Conservation (phyloP, 2,888 invertebrate genomes). For the Melinopterus prodromus region DNA sequence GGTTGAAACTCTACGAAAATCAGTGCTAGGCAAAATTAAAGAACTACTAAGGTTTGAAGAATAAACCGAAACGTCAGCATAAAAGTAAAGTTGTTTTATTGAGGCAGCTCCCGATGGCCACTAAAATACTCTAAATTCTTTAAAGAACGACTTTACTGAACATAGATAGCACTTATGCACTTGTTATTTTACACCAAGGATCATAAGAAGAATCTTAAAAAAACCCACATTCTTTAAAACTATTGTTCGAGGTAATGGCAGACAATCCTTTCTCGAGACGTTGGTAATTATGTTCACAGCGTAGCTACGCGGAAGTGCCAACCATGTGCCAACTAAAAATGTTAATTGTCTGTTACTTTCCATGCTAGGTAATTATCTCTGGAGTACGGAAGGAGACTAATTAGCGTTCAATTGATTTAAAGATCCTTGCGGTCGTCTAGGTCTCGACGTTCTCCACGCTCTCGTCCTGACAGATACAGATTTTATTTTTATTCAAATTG, state of each 20-base stretch:
- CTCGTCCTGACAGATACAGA: background rate
- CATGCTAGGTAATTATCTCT: background rate
- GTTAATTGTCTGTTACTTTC: background rate
- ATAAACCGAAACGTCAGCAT: too few species aligned
- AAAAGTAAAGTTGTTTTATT: too few species aligned
- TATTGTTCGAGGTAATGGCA: background rate
- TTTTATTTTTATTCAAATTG: background rate
- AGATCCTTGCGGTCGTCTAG: background rate
- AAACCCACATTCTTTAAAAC: background rate
- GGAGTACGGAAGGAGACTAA: background rate
- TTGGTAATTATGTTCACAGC: background rate
- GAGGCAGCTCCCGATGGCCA: too few species aligned
- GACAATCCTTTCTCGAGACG: background rate
- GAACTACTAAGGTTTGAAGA: too few species aligned
- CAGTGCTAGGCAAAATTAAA: too few species aligned
- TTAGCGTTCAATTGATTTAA: conserved; percentile 4
- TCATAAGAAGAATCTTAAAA: too few species aligned
- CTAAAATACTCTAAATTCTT: too few species aligned
- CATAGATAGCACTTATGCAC: too few species aligned
- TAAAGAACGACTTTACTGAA: too few species aligned
- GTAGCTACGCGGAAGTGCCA: background rate
- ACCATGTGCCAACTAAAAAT: background rate
- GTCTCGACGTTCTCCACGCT: background rate
- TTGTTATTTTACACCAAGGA: too few species aligned
- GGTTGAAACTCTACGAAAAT: too few species aligned